These are phyloP conservation scores for Lepilemur ruficaudatus DNA, from an alignment of 2,797 vertebrate species.

Conservation along the genomic window DNA sequence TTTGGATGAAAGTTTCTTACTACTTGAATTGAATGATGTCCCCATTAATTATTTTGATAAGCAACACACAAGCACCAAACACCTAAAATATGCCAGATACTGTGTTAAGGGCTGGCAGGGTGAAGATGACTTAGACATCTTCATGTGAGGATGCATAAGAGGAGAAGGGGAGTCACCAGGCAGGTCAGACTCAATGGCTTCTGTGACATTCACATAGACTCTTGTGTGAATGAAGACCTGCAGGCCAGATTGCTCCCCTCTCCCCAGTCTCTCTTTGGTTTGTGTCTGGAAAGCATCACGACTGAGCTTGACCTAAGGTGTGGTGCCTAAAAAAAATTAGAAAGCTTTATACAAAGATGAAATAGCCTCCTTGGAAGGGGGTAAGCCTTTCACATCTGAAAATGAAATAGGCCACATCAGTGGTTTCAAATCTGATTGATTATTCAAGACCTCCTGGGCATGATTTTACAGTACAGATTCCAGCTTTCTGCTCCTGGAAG, in stretches of 20 bases:
- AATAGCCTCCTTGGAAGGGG: background rate
- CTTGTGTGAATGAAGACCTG: background rate
- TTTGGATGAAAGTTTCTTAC: background rate
- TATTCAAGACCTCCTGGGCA: background rate
- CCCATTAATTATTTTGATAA: background rate
- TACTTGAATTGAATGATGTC: background rate
- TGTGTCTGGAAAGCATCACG: background rate
- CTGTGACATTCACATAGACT: too few relatives aligned
- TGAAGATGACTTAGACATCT: background rate
- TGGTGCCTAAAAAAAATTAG: background rate
- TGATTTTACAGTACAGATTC: background rate
- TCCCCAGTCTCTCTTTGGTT: background rate
- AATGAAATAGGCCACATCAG: slow-evolving; percentile 38
- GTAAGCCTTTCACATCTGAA: background rate
- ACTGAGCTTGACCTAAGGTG: background rate
- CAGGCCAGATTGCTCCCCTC: background rate
- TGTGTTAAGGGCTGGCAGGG: background rate
- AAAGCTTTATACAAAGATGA: background rate
- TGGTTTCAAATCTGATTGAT: slow-evolving; percentile 21
- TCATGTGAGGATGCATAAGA: background rate
- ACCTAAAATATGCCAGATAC: background rate
- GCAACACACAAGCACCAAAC: background rate
- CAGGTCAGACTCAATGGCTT: accelerated
- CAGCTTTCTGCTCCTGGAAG: background rate
- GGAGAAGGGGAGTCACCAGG: accelerated